Evolutionary conservation across 2,888 invertebrate species (phyloP).

Genomic region (Ischnus inquisitorius): DNA sequence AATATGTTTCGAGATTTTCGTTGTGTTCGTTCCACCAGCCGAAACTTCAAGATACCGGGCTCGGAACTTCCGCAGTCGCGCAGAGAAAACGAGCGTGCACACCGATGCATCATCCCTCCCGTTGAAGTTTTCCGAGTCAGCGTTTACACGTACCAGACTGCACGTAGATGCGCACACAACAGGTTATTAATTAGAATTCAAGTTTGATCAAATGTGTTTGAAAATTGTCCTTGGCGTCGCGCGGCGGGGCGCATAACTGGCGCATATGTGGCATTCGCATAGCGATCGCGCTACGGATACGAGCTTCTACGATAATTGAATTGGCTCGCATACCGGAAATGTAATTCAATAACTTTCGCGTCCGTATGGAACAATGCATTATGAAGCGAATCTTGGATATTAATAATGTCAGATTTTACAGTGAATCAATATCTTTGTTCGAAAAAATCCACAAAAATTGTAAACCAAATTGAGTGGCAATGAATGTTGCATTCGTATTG

Average conservation of each 20-base stretch:
- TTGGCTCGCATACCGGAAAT: slow-evolving; percentile 1
- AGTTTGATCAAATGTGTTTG: slow-evolving; percentile 21
- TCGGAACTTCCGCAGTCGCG: not conserved
- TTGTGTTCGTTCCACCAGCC: slow-evolving; percentile 6
- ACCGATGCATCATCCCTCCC: slow-evolving; percentile 22
- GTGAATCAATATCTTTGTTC: no score
- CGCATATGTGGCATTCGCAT: not conserved
- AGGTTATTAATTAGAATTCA: slow-evolving; percentile 33
- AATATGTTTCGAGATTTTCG: slow-evolving; percentile 43
- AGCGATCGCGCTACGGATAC: not conserved
- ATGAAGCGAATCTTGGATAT: no score
- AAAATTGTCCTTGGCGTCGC: slow-evolving; percentile 2
- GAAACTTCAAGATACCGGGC: not conserved
- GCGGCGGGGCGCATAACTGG: not conserved
- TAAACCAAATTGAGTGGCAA: no score
- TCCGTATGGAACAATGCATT: no score
- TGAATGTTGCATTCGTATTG: no score
- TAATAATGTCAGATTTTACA: no score
- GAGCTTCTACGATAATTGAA: slow-evolving; percentile 24
- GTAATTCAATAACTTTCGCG: slow-evolving; percentile 1
- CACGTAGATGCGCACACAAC: not conserved
- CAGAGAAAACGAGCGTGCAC: not conserved
- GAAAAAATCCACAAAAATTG: no score
- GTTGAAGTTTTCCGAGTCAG: slow-evolving; percentile 36
- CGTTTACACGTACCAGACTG: not conserved